Evolutionary conservation across 2,797 vertebrate species (phyloP), one percentile per base, ranked within the genome.

Genomic region (Lithobates pipiens): DNA sequence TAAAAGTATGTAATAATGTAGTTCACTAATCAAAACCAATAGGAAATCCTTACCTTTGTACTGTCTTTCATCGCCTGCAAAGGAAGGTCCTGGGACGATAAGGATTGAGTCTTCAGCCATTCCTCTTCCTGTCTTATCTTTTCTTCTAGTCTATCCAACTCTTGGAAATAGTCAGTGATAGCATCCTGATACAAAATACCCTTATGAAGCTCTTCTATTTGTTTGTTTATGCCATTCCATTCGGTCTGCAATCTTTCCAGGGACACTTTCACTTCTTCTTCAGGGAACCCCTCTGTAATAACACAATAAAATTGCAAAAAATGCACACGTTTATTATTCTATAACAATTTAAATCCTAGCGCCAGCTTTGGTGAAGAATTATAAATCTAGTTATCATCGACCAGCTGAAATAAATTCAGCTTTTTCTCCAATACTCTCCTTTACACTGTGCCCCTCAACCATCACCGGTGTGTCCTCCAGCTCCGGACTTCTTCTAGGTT

Each of bases 181-280:
- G 94, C 93, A 81, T 95, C 95, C 87, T 95, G 96, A 65, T 94
- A 92, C 16, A 91, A 89, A 75, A 97, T 92, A 80, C 93, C 94
- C 78, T 94, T 94, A 2, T 88, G 27, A 70, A 94, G 84, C 34
- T 96, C 96, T 89, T 94, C 95, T 69, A 97, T 90, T 88, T 94
- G 92, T 84, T 93, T 92, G 50, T 77, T 82, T 23, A 96, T 84
- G 57, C 83, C 91, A 80, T 95, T 96, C 96, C 96, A 97, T 67
- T 95, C 95, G 0, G 88, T 93, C 36, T 93, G 90, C 75, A 95
- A 83, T 88, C 93, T 94, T 84, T 96, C 95, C 86, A 96, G 73
- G 23, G 70, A 13, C 5, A 50, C 86, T 50, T 89, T 91, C 76
- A 92, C 63, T 86, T 94, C 94, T 69, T 91, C 89, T 4, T 88